These are phyloP conservation scores for Clarias macrocephalus DNA, from an alignment of 2,113 vertebrate species.

Conservation along the genomic window DNA sequence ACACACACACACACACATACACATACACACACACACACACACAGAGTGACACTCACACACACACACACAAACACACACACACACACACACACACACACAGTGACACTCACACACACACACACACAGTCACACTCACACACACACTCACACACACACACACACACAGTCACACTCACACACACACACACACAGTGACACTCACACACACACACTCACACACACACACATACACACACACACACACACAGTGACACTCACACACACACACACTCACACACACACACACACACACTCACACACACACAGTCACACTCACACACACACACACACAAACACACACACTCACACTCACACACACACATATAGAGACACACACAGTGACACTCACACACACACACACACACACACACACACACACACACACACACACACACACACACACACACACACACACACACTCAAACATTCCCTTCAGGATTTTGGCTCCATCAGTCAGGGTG, in stretches of 20 bases:
- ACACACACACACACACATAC: slow-evolving; percentile 21
- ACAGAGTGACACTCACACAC: too few species aligned
- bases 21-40: slow-evolving; percentile 72
- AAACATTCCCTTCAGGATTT: slow-evolving; percentile 38
- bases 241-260: too few species aligned
- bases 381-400: slow-evolving; percentile 24
- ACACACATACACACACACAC: slow-evolving; percentile 71
- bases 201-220: slow-evolving; percentile 21
- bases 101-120: slow-evolving; percentile 76
- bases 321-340: slow-evolving; percentile 64
- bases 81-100: slow-evolving; percentile 33
- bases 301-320: slow-evolving; percentile 76
- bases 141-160: slow-evolving; percentile 16
- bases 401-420: slow-evolving; percentile 33
- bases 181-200: slow-evolving; percentile 66
- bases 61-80: too few species aligned
- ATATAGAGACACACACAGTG: too few species aligned
- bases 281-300: slow-evolving; percentile 44
- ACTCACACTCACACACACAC: slow-evolving; percentile 18
- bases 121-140: too few species aligned
- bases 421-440: slow-evolving; percentile 19
- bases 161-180: slow-evolving; percentile 67
- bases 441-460: slow-evolving; percentile 19
- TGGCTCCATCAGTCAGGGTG: slow-evolving; percentile 32
- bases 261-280: slow-evolving; percentile 35